Evolutionary conservation across 35 echinoderm and acorn worm species (phyloP), one percentile per base, ranked within the genome.

Genomic region (Acanthaster planci): DNA sequence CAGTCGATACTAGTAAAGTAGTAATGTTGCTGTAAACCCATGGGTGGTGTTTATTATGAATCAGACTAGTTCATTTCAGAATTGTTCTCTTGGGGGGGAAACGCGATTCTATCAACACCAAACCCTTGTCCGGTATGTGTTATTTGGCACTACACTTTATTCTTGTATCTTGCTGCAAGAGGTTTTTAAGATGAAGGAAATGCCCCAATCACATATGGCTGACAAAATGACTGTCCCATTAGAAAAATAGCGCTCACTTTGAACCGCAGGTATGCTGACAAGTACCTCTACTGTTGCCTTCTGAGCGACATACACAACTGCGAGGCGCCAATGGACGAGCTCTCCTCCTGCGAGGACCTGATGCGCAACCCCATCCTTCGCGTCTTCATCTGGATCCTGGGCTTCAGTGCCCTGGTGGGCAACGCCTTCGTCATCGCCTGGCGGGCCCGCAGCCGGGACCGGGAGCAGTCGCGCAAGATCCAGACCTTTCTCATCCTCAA

Each of bases 401-500:
- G 96, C 15, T 55, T 99, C 21, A 93, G 92, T 38, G 96, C 96
- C 14, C 80, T 99, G 37, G 38, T 99, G 23, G 96, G 96, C 7
- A 99, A 99, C 55, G 75, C 77, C 19, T 90, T 99, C 39, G 96
- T 99, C 16, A 89, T 99, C 31, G 32, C 91, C 0, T 99, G 96
- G 96, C 75, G 96, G 1, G 80, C 72, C 67, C 40, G 83, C 8
- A 85, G 86, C 10, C 79, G 81, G 29, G 87, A 98, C 8, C 77
- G 84, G 18, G 93, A 95, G 79, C 90, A 89, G 2, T 89, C 94
- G 5, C 90, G 90, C 56, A 77, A 82, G 31, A 92, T 98, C 10
- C 95, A 98, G 67, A 94, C 95, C 3, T 93, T 93, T 44, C 88
- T 98, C 5, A 98, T 98, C 78, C 80, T 85, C 0, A 98, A 98